Base-by-base conservation (phyloP, 2,113 vertebrate genomes). In the Zonotrichia leucophrys region DNA sequence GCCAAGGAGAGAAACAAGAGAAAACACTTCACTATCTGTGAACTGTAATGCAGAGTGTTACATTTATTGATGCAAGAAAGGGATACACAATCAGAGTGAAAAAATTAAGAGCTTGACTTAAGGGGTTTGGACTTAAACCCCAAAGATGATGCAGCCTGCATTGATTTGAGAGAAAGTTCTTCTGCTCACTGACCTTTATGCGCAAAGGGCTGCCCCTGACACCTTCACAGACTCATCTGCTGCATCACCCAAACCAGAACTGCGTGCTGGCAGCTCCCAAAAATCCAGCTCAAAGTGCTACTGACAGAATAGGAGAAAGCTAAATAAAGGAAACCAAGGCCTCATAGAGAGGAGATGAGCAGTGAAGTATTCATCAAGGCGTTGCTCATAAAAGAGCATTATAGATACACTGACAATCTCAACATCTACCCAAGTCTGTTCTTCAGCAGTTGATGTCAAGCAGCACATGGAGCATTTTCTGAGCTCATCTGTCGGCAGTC, bases 401-500 rank as follows among this genome's bases (percentile, higher is more conserved):
- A 83, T 33, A 81, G 50, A 87, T 85, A 83, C 35, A 70, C 74
- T 91, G 88, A 92, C 50, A 92, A 94, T 66, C 67, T 73, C 89
- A 90, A 77, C 67, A 80, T 92, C 93, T 59, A 87, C 82, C 66
- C 85, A 70, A 92, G 82, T 73, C 91, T 95, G 94, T 70, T 87
- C 82, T 80, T 88, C 72, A 85, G 74, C 68, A 91, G 66, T 1
- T 85, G 70, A 94, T 91, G 78, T 80, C 81, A 95, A 89, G 89
- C 66, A 91, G 78, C 89, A 95, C 89, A 91, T 53, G 72, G 82
- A 95, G 41, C 52, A 35, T 87, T 82, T 79, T 92, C 63, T 76
- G 66, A 76, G 87, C 46, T 91, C 85, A 76, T 85, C 90, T 90
- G 88, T 89, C 7, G 4, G 46, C 6, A 10, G 78, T 63, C 50